Evolutionary conservation across 2,797 vertebrate genomes (phyloP).

Genomic region (Sebastes diploproa): DNA sequence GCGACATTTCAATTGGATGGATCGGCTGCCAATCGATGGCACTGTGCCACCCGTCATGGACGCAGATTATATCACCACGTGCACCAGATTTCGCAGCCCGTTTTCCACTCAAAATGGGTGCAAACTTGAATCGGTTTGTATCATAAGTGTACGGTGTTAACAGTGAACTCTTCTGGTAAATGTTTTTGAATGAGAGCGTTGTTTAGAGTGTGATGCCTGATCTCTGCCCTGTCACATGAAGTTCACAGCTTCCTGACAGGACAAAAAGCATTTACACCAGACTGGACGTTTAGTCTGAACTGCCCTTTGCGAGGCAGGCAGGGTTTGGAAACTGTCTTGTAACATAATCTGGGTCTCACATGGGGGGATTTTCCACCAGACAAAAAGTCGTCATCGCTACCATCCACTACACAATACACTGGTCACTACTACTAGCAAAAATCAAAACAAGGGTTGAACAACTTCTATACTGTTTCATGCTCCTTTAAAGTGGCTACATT

Average conservation of each 20-base stretch:
- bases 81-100: background rate
- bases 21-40: background rate
- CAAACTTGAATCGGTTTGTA: background rate
- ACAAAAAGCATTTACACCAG: slow-evolving; percentile 16
- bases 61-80: background rate
- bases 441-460: background rate
- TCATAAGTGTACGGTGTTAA: no score
- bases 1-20: background rate
- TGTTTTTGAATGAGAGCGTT: slow-evolving; percentile 1
- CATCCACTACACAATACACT: background rate
- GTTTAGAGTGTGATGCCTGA: background rate
- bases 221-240: background rate
- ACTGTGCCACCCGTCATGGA: background rate
- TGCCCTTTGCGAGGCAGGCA: background rate
- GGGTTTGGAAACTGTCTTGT: background rate
- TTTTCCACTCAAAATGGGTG: background rate
- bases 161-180: background rate
- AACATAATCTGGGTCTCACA: background rate
- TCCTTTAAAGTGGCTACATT: background rate
- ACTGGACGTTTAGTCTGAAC: slow-evolving; percentile 15
- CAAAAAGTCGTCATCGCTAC: background rate
- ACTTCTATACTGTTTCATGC: background rate
- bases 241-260: slow-evolving; percentile 19
- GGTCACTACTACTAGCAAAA: background rate
- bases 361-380: slow-evolving; percentile 6